These are phyloP conservation scores for Metallyticus violacea DNA, from an alignment of 2,888 invertebrate genomes.

Conservation along the genomic window DNA sequence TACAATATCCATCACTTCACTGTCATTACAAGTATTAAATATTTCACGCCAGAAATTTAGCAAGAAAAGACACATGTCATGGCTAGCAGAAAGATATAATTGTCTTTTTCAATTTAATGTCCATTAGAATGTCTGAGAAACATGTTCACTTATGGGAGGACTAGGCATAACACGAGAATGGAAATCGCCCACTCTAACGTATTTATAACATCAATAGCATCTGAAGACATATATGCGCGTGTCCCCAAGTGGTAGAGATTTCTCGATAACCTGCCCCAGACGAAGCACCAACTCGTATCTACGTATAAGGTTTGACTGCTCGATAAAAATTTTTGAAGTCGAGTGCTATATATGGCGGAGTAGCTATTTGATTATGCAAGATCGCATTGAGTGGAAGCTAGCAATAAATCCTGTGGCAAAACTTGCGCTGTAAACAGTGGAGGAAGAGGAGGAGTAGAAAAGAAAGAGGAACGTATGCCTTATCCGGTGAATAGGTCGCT, in stretches of 20 bases:
- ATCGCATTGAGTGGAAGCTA: constrained; percentile 25
- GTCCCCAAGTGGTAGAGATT: not conserved
- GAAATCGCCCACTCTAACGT: not conserved
- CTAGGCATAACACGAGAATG: not conserved
- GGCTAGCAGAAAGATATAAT: not conserved
- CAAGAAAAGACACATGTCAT: not conserved
- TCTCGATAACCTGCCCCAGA: not conserved
- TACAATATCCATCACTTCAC: not conserved
- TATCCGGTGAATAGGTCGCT: constrained; percentile 21
- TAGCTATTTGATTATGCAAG: constrained; percentile 31
- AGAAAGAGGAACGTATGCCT: constrained; percentile 4
- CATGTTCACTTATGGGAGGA: not conserved
- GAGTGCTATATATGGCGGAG: constrained; percentile 47
- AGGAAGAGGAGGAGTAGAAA: not conserved
- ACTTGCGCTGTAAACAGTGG: too few species aligned
- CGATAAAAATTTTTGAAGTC: constrained; percentile 50
- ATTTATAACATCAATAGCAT: constrained; percentile 12
- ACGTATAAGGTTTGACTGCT: constrained; percentile 43
- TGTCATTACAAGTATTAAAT: not conserved
- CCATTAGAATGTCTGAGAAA: not conserved
- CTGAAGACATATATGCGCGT: not conserved
- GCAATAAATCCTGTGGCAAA: constrained; percentile 28
- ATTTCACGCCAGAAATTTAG: not conserved
- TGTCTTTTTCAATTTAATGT: not conserved
- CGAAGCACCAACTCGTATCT: constrained; percentile 1